Conservation (phyloP, 2,797 vertebrate genomes). For the Halcyon smyrnensis region DNA sequence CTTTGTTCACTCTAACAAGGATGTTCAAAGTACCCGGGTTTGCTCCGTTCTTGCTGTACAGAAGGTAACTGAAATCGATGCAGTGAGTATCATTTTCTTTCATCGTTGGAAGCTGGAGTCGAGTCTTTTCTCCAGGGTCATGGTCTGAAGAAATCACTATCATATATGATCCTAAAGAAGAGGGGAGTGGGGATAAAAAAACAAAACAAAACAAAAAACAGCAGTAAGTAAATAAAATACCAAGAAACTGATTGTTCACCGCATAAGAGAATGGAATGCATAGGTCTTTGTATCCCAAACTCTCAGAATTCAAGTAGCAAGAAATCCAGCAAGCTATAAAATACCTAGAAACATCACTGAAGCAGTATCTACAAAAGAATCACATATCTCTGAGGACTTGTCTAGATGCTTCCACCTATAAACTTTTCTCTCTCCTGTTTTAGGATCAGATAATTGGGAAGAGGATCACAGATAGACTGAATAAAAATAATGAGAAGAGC, state of each 20-base stretch:
- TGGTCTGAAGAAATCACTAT: constrained; percentile 94
- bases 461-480: neutral
- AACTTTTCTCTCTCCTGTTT: neutral
- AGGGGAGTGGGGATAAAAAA: accelerated
- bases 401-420: neutral
- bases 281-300: neutral
- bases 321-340: neutral
- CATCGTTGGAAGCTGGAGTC: constrained; percentile 95
- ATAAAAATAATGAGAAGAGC: neutral
- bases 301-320: neutral
- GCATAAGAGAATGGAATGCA: neutral
- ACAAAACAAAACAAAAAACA: too few relatives aligned
- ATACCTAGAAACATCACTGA: neutral
- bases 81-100: constrained; percentile 99
- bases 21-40: constrained; percentile 93
- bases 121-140: constrained; percentile 90
- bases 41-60: constrained; percentile 88
- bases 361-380: neutral
- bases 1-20: constrained; percentile 96
- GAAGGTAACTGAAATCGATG: constrained; percentile 97
- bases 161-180: constrained; percentile 91
- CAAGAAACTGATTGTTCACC: neutral
- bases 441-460: neutral
- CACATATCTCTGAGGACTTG: neutral
- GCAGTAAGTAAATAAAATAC: neutral